phyloP scores from a whole-genome alignment of 2,888 invertebrate species.

The Acrobasis suavella region DNA sequence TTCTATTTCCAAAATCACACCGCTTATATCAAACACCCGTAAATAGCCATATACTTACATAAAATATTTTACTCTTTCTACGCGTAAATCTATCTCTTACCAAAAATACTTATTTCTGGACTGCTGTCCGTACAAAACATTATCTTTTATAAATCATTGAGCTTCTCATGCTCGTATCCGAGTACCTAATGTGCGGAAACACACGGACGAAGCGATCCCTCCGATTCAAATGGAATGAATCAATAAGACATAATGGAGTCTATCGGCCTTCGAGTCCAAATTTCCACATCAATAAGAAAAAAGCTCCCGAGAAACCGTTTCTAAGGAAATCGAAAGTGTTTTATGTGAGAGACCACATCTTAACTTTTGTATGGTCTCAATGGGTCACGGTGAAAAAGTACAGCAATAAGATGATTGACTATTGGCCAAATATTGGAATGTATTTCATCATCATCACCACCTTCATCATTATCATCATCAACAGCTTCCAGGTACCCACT shows the following conservation, averaged over 20 bases:
- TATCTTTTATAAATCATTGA: constrained; percentile 28
- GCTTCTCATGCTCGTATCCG: constrained; percentile 28
- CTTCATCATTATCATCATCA: too few relatives aligned
- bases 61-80: too few relatives aligned
- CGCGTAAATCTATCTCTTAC: neutral
- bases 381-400: too few relatives aligned
- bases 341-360: constrained; percentile 17
- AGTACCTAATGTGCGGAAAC: constrained; percentile 40
- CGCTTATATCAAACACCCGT: too few relatives aligned
- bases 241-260: constrained; percentile 34
- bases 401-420: too few relatives aligned
- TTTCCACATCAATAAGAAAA: constrained; percentile 35
- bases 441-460: too few relatives aligned
- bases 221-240: constrained; percentile 39
- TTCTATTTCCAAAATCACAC: too few relatives aligned
- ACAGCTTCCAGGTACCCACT: too few relatives aligned
- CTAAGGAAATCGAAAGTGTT: constrained; percentile 21
- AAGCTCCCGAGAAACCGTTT: constrained; percentile 25
- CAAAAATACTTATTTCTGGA: neutral
- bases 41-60: too few relatives aligned
- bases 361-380: constrained; percentile 9
- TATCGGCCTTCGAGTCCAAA: constrained; percentile 29
- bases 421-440: too few relatives aligned
- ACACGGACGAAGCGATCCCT: constrained; percentile 33
- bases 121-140: neutral